Percentiles rank a stretch among this genome's conserved stretches.
These are phyloP conservation scores for Drosophila equinoxialis DNA, from an alignment of 1,140 invertebrate species.

Conservation along the genomic window DNA sequence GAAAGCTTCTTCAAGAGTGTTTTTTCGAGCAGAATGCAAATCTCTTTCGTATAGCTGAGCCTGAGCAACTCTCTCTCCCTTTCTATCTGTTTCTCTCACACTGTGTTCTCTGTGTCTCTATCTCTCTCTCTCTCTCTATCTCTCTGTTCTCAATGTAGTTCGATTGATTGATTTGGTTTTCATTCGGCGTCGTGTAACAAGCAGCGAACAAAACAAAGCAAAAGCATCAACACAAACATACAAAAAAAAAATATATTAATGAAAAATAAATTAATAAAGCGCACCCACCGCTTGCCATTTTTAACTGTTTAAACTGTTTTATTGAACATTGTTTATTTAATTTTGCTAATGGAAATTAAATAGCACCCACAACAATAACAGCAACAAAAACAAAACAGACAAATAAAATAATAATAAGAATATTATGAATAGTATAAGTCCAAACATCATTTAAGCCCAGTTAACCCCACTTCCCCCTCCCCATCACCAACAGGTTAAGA, in stretches of 20 bases:
- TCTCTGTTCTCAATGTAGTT: constrained; percentile 41
- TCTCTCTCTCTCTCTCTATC: too few species aligned
- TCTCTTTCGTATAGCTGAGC: constrained; percentile 45
- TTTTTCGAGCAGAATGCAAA: constrained; percentile 36
- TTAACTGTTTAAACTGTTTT: constrained; percentile 35
- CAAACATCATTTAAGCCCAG: background rate
- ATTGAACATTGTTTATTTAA: constrained; percentile 58
- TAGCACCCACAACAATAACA: constrained; percentile 33
- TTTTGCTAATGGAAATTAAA: constrained; percentile 72
- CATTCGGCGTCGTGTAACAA: constrained; percentile 73
- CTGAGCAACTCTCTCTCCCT: constrained; percentile 19
- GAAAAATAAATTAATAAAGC: constrained; percentile 28
- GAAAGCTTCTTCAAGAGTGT: constrained; percentile 20
- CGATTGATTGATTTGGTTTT: constrained; percentile 76
- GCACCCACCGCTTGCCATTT: constrained; percentile 54
- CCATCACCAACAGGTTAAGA: too few species aligned
- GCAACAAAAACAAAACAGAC: constrained; percentile 16
- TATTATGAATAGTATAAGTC: background rate
- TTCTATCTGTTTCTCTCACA: too few species aligned
- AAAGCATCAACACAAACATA: constrained; percentile 54
- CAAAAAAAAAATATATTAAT: constrained; percentile 20
- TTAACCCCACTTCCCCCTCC: too few species aligned
- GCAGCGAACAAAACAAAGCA: constrained; percentile 43
- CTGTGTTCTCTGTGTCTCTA: too few species aligned
- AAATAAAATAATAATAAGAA: background rate